A percentile compares a stretch with the other conserved stretches of the same genome.
phyloP scores from a whole-genome alignment of 1,140 invertebrate species.

The Solenopsis invicta region DNA sequence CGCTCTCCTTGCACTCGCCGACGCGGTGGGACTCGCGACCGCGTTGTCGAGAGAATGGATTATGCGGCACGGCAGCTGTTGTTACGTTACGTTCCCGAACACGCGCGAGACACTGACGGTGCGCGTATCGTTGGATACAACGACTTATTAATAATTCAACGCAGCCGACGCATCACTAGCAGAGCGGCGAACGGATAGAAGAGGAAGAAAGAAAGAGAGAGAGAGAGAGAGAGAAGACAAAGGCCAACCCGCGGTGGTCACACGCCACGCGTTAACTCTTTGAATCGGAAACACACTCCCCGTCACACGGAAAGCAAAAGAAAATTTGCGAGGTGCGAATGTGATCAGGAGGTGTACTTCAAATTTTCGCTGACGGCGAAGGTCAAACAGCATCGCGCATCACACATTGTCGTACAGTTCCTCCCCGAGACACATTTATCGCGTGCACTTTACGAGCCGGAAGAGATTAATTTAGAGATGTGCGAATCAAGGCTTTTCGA shows the following conservation, averaged over 20 bases:
- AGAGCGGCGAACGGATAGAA: background rate
- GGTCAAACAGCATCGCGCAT: background rate
- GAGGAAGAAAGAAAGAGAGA: background rate
- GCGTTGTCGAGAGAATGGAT: conserved; percentile 4
- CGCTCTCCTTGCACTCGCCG: no score
- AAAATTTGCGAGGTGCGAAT: background rate
- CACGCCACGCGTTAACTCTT: background rate
- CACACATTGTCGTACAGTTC: background rate
- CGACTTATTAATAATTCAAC: conserved; percentile 66
- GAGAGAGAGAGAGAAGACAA: background rate
- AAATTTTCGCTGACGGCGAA: background rate
- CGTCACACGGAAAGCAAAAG: no score
- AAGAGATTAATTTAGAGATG: background rate
- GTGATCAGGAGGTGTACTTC: background rate
- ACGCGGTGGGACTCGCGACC: background rate
- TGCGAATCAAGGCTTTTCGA: no score
- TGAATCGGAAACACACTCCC: conserved; percentile 8
- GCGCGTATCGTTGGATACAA: conserved; percentile 37
- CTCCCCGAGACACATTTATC: background rate
- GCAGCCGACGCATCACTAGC: conserved; percentile 16
- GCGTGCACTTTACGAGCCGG: background rate
- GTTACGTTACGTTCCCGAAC: conserved; percentile 50
- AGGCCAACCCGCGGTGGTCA: background rate
- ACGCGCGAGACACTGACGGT: conserved; percentile 27
- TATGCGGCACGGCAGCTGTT: background rate